These are phyloP conservation scores for Cyprinodon variegatus DNA, from an alignment of 2,113 vertebrate species.

Conservation along the genomic window DNA sequence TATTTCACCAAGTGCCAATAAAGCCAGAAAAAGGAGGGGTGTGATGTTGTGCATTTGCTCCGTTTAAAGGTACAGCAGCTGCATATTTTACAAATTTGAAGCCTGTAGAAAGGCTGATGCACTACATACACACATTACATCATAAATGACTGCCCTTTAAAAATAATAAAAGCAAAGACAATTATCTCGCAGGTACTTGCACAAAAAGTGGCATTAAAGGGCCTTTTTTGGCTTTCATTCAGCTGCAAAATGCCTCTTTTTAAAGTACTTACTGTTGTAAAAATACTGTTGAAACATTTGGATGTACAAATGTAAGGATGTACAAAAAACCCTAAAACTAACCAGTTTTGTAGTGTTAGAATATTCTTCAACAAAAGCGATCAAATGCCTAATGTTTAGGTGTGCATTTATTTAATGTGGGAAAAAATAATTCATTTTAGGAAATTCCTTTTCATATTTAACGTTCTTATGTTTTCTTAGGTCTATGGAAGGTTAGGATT, in stretches of 20 bases:
- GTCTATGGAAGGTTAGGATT: too few relatives aligned
- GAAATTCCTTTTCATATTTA: too few relatives aligned
- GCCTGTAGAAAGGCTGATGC: neutral
- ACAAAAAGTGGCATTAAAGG: neutral
- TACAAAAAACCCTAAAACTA: too few relatives aligned
- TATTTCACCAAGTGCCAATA: neutral
- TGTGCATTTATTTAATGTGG: too few relatives aligned
- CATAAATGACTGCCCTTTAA: neutral
- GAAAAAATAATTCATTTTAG: too few relatives aligned
- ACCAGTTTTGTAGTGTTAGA: too few relatives aligned
- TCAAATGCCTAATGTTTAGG: too few relatives aligned
- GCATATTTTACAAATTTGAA: neutral
- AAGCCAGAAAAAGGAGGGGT: neutral
- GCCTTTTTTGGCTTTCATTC: neutral
- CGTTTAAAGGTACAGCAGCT: neutral
- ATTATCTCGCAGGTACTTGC: neutral
- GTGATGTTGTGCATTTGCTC: neutral
- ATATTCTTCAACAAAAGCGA: too few relatives aligned
- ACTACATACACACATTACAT: neutral
- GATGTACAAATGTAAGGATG: too few relatives aligned
- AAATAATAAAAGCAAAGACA: neutral
- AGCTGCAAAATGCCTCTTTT: neutral
- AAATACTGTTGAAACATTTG: neutral
- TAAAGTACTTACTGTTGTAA: neutral
- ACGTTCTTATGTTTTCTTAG: too few relatives aligned